Conservation (phyloP, 2,888 invertebrate genomes). For the Parthenolecanium corni region DNA sequence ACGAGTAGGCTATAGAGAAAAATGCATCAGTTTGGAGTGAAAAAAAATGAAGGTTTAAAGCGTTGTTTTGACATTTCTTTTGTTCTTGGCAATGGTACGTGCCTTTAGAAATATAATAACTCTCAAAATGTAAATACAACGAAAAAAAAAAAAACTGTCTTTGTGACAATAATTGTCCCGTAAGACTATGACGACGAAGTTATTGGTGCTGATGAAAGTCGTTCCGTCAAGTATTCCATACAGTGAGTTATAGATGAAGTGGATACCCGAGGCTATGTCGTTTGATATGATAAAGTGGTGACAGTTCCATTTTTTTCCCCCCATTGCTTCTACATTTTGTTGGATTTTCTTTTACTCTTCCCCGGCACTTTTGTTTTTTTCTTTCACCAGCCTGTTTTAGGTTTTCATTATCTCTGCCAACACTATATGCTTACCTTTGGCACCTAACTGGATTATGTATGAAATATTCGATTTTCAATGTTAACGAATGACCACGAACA, state of each 20-base stretch:
- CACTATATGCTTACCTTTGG: too few species aligned
- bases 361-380: background rate
- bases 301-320: constrained; percentile 18
- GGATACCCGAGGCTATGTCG: constrained; percentile 25
- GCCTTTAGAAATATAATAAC: constrained; percentile 20
- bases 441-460: too few species aligned
- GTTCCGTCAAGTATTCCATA: constrained; percentile 22
- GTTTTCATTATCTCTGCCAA: too few species aligned
- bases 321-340: constrained; percentile 10
- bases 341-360: background rate
- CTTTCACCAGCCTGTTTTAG: too few species aligned
- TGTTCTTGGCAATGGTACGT: constrained; percentile 18
- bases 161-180: constrained; percentile 27
- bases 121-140: constrained; percentile 25
- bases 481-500: too few species aligned
- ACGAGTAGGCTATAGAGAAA: background rate
- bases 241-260: constrained; percentile 25
- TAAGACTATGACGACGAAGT: constrained; percentile 21
- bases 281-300: constrained; percentile 29
- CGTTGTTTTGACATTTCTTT: constrained; percentile 22
- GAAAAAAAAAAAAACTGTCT: constrained; percentile 24
- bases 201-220: constrained; percentile 27
- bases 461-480: too few species aligned
- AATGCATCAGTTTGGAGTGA: background rate
- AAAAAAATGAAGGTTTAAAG: constrained; percentile 10